Percentiles rank a stretch among this genome's conserved stretches.
These are phyloP conservation scores for Rhinichthys osculus DNA, from an alignment of 2,797 vertebrate genomes.

Conservation along the genomic window DNA sequence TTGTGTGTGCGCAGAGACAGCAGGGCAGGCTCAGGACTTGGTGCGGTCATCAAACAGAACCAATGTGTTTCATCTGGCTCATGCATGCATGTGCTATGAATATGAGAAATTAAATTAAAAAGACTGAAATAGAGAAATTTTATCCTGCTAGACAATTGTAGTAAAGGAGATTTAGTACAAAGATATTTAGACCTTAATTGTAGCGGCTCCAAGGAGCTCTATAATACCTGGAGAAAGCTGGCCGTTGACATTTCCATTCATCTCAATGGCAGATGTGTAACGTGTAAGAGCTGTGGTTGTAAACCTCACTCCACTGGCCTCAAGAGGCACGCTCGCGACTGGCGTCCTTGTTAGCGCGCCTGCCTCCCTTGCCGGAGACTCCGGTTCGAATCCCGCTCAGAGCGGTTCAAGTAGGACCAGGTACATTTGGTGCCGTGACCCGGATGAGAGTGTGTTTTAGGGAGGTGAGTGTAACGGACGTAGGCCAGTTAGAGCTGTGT, in stretches of 20 bases:
- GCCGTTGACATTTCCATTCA: background rate
- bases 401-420: too few relatives aligned
- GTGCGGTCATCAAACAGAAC: background rate
- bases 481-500: too few relatives aligned
- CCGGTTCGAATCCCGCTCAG: too few relatives aligned
- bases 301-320: too few relatives aligned
- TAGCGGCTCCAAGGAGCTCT: background rate
- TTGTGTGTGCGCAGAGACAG: conserved; percentile 38
- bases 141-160: background rate
- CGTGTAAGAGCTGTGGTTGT: too few relatives aligned
- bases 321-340: too few relatives aligned
- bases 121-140: background rate
- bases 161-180: background rate
- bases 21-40: conserved; percentile 6
- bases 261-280: background rate
- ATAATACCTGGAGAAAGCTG: background rate
- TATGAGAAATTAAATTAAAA: background rate
- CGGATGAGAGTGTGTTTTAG: too few relatives aligned
- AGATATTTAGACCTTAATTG: background rate
- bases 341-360: too few relatives aligned
- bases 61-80: background rate
- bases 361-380: too few relatives aligned
- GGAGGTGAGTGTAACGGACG: too few relatives aligned
- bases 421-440: too few relatives aligned
- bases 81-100: background rate